Evolutionary conservation across 2,797 vertebrate genomes (phyloP).

Genomic region (Girardinus metallicus): DNA sequence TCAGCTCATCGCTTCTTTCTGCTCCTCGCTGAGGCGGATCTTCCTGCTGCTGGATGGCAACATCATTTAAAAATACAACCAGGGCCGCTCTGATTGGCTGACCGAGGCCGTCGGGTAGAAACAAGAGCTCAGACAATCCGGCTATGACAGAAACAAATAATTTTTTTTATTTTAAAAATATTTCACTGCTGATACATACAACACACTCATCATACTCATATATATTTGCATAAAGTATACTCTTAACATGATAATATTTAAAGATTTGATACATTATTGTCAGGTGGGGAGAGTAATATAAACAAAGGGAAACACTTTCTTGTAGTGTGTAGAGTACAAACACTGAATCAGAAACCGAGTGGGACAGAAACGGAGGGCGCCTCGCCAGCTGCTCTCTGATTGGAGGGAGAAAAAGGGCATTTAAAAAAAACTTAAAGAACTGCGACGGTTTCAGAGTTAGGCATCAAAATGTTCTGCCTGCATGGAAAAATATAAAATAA

Average conservation of each 20-base stretch:
- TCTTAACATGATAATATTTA: slow-evolving; percentile 97
- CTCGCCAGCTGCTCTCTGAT: slow-evolving; percentile 47
- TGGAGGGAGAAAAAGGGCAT: slow-evolving; percentile 14
- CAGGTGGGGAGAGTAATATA: slow-evolving; percentile 84
- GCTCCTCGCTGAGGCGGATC: not conserved
- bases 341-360: slow-evolving; percentile 81
- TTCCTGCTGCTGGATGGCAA: slow-evolving; percentile 47
- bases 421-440: not conserved
- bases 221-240: slow-evolving; percentile 93
- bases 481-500: slow-evolving; percentile 32
- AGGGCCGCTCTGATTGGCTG: slow-evolving; percentile 47
- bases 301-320: slow-evolving; percentile 84
- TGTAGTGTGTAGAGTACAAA: slow-evolving; percentile 88
- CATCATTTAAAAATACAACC: slow-evolving; percentile 49
- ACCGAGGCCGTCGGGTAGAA: slow-evolving; percentile 5
- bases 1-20: not conserved
- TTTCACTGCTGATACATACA: slow-evolving; percentile 97
- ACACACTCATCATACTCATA: slow-evolving; percentile 95
- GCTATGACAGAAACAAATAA: slow-evolving; percentile 85
- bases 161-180: slow-evolving; percentile 97
- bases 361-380: slow-evolving; percentile 54
- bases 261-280: slow-evolving; percentile 94
- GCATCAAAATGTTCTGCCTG: slow-evolving; percentile 2
- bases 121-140: not conserved
- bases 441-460: not conserved